A percentile compares a stretch with the other conserved stretches of the same genome.
These are phyloP conservation scores for Silvanus unidentatus DNA, from an alignment of 2,888 invertebrate species.

Conservation along the genomic window DNA sequence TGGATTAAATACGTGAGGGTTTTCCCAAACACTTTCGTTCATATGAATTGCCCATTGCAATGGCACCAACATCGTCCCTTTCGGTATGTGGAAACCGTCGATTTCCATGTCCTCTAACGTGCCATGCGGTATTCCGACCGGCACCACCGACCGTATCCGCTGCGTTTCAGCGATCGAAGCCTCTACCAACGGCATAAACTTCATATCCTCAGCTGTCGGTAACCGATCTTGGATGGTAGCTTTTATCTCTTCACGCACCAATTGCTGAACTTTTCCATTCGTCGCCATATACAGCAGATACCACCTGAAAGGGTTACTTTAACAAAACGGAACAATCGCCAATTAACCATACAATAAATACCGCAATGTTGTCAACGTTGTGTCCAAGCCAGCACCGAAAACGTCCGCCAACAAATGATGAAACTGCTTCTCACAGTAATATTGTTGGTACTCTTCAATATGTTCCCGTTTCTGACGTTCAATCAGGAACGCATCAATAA, in stretches of 20 bases:
- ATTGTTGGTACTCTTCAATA: slow-evolving; percentile 44
- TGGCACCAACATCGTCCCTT: slow-evolving; percentile 69
- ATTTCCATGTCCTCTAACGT: slow-evolving; percentile 49
- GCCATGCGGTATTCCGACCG: slow-evolving; percentile 81
- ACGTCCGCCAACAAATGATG: slow-evolving; percentile 72
- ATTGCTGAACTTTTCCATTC: slow-evolving; percentile 57
- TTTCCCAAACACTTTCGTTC: slow-evolving; percentile 59
- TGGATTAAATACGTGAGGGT: slow-evolving; percentile 64
- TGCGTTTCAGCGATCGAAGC: slow-evolving; percentile 76
- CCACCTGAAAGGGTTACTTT: slow-evolving; percentile 56
- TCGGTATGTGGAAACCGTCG: slow-evolving; percentile 57
- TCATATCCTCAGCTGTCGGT: slow-evolving; percentile 53
- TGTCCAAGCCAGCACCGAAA: slow-evolving; percentile 82
- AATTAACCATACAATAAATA: slow-evolving; percentile 14
- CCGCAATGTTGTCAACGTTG: slow-evolving; percentile 70
- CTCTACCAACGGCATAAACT: slow-evolving; percentile 55
- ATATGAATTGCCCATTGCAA: slow-evolving; percentile 77
- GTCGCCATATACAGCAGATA: slow-evolving; percentile 71
- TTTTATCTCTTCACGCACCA: slow-evolving; percentile 54
- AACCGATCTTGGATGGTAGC: slow-evolving; percentile 29
- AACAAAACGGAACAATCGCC: neutral
- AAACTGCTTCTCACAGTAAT: slow-evolving; percentile 63
- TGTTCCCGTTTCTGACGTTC: slow-evolving; percentile 53
- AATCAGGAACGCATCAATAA: slow-evolving; percentile 60
- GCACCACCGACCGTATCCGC: slow-evolving; percentile 72